Percentiles rank a stretch among this genome's conserved stretches.
phyloP scores from a whole-genome alignment of 2,797 vertebrate species.

The Cyprinodon diabolis region DNA sequence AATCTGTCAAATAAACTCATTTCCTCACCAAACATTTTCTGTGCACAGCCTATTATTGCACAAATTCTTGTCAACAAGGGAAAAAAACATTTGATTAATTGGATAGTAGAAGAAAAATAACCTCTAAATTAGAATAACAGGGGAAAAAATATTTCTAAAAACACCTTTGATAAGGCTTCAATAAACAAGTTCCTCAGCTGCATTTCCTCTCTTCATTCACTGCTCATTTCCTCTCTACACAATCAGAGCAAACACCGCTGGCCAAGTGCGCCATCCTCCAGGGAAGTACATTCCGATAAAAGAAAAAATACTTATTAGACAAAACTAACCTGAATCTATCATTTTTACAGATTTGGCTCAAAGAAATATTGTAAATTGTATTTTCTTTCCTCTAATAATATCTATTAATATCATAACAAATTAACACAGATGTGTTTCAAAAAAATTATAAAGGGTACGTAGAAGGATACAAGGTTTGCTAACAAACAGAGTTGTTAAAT shows the following conservation, averaged over 20 bases:
- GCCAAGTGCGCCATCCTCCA: slow-evolving; percentile 1
- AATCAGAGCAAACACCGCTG: slow-evolving; percentile 15
- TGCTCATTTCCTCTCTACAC: slow-evolving; percentile 28
- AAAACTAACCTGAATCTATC: not conserved
- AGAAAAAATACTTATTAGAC: not conserved
- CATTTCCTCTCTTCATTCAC: slow-evolving; percentile 33
- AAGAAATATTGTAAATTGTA: too few relatives aligned
- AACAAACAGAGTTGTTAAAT: too few relatives aligned
- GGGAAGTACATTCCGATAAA: not conserved
- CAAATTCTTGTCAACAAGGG: not conserved
- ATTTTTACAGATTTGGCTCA: not conserved
- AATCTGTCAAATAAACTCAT: not conserved
- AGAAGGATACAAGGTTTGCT: too few relatives aligned
- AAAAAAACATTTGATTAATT: not conserved
- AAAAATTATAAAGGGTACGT: too few relatives aligned
- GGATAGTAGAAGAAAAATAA: not conserved
- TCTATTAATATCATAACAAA: too few relatives aligned
- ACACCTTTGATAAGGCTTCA: slow-evolving; percentile 20
- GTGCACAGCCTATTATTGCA: not conserved
- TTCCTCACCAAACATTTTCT: not conserved
- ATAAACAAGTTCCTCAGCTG: slow-evolving; percentile 29
- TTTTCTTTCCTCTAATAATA: too few relatives aligned
- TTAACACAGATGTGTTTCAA: too few relatives aligned
- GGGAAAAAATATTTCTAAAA: not conserved
- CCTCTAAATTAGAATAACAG: not conserved